Evolutionary conservation across 2,113 vertebrate species (phyloP).

Genomic region (Pampusana beccarii): DNA sequence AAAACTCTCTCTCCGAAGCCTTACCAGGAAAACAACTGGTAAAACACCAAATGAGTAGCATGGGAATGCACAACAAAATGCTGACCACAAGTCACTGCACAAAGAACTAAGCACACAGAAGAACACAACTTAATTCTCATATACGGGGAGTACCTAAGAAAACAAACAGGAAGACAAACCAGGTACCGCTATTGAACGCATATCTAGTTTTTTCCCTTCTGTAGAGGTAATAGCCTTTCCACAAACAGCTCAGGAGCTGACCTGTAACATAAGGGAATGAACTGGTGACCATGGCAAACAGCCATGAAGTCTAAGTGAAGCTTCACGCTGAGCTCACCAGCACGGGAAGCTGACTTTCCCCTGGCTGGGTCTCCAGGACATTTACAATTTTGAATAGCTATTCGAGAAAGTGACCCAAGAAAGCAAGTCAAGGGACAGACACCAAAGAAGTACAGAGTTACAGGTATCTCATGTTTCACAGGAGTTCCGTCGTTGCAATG

Average conservation of each 20-base stretch:
- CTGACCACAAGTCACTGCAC: background rate
- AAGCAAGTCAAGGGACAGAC: background rate
- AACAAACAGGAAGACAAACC: background rate
- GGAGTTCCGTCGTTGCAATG: fast-evolving
- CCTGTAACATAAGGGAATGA: fast-evolving
- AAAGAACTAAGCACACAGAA: background rate
- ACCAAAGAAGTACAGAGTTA: background rate
- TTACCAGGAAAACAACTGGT: background rate
- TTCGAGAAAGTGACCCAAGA: background rate
- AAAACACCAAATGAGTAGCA: background rate
- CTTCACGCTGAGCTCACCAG: background rate
- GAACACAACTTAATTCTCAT: background rate
- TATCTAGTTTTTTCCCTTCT: background rate
- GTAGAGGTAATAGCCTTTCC: background rate
- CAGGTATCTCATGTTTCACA: constrained; percentile 3
- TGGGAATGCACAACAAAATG: fast-evolving
- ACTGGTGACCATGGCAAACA: background rate
- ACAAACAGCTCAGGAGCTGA: background rate
- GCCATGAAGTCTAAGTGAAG: background rate
- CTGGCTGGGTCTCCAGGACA: background rate
- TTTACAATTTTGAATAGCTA: constrained; percentile 29
- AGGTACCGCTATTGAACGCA: fast-evolving
- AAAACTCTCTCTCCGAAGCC: background rate
- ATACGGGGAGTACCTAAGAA: fast-evolving
- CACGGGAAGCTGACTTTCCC: background rate